Evolutionary conservation across 53 echinoderm and acorn worm species (phyloP).

Genomic region (Antedon mediterranea): DNA sequence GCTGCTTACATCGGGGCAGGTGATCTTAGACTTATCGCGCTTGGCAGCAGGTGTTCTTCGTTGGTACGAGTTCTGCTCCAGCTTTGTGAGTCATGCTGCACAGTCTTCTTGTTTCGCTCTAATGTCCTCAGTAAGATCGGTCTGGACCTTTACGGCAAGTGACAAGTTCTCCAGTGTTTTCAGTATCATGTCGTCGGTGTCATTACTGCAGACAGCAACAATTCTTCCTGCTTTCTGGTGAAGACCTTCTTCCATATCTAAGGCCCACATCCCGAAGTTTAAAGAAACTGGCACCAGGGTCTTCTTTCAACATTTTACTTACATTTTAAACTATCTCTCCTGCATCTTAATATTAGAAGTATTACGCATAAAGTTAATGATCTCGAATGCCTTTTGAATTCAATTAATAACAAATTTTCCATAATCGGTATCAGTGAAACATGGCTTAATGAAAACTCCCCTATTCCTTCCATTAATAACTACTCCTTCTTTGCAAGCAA

Average conservation of each 20-base stretch:
- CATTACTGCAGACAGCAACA: background rate
- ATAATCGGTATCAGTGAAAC: no score
- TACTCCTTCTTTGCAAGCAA: no score
- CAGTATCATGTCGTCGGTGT: background rate
- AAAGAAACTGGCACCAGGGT: slow-evolving; percentile 8
- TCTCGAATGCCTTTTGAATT: no score
- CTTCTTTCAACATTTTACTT: slow-evolving; percentile 11
- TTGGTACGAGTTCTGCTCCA: background rate
- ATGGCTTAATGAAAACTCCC: no score
- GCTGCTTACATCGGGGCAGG: slow-evolving; percentile 16
- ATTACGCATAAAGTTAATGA: no score
- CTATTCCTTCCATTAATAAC: no score
- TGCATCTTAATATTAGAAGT: no score
- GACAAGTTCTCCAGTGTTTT: background rate
- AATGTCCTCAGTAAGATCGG: background rate
- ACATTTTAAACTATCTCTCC: no score
- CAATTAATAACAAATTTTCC: no score
- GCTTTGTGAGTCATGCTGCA: background rate
- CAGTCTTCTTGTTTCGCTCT: slow-evolving; percentile 1
- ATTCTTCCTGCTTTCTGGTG: background rate
- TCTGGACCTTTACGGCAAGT: slow-evolving; percentile 7
- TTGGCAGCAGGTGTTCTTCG: background rate
- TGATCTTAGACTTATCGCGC: background rate
- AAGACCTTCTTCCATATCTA: slow-evolving; percentile 17
- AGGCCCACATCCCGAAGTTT: slow-evolving; percentile 20